These are phyloP conservation scores for Apamea epomidion DNA, from an alignment of 2,888 invertebrate species.

Conservation along the genomic window DNA sequence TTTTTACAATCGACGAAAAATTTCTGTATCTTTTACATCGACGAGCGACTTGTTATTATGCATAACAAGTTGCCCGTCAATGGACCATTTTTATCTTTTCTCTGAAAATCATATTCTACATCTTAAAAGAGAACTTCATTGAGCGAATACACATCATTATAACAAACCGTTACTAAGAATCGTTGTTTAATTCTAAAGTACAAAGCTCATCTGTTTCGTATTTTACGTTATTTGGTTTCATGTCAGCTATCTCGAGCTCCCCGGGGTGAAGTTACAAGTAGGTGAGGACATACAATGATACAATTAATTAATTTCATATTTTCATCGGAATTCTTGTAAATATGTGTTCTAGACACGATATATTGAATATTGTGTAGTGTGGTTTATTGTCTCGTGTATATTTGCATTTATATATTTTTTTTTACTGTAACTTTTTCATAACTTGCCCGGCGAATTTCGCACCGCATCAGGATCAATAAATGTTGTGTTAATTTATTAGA, in stretches of 20 bases:
- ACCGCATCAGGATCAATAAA: neutral
- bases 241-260: constrained; percentile 43
- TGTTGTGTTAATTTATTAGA: neutral
- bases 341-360: constrained; percentile 22
- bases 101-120: neutral
- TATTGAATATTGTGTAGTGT: constrained; percentile 8
- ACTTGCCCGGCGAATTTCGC: neutral
- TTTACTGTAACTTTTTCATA: neutral
- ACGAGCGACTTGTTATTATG: too few relatives aligned
- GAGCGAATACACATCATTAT: constrained; percentile 27
- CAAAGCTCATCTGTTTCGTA: constrained; percentile 51
- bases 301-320: constrained; percentile 55
- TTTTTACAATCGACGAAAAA: too few relatives aligned
- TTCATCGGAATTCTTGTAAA: constrained; percentile 37
- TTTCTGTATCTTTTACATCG: too few relatives aligned
- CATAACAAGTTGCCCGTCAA: too few relatives aligned
- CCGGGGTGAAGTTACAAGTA: constrained; percentile 45
- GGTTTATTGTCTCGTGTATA: neutral
- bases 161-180: constrained; percentile 26
- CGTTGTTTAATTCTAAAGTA: constrained; percentile 46
- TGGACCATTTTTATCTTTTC: neutral
- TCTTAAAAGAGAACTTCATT: constrained; percentile 26
- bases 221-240: constrained; percentile 48
- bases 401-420: neutral
- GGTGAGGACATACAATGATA: constrained; percentile 43